These are phyloP conservation scores for Drosophila basisetae DNA, from an alignment of 2,888 invertebrate species.

Conservation along the genomic window DNA sequence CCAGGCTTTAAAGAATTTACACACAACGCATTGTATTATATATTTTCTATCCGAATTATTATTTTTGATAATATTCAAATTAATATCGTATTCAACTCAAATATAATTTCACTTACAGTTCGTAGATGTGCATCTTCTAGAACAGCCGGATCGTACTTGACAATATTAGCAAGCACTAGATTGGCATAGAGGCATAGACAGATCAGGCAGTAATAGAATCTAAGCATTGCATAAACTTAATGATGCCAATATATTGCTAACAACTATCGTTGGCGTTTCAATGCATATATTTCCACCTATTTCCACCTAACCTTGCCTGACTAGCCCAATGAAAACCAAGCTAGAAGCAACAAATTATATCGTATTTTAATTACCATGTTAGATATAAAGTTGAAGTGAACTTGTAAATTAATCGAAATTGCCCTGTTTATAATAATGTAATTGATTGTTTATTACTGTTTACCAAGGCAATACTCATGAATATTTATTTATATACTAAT, in stretches of 20 bases:
- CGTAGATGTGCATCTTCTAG: conserved; percentile 45
- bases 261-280: background rate
- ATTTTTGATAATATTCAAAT: background rate
- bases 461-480: background rate
- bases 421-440: background rate
- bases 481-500: background rate
- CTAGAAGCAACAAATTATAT: background rate
- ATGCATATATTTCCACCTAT: conserved; percentile 1
- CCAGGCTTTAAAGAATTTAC: conserved; percentile 52
- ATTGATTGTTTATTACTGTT: background rate
- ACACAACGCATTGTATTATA: background rate
- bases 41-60: background rate
- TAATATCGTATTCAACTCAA: background rate
- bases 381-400: conserved; percentile 42
- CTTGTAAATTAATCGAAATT: conserved; percentile 18
- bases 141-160: conserved; percentile 14
- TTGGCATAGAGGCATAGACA: conserved; percentile 18
- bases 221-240: conserved; percentile 13
- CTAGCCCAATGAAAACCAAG: conserved; percentile 2
- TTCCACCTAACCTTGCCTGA: conserved; percentile 10
- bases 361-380: conserved; percentile 19
- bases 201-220: conserved; percentile 26
- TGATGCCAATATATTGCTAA: background rate
- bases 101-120: conserved; percentile 33
- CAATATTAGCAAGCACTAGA: conserved; percentile 11